Base-by-base conservation (phyloP, 2,888 invertebrate genomes). In the Vesta saturnalis region DNA sequence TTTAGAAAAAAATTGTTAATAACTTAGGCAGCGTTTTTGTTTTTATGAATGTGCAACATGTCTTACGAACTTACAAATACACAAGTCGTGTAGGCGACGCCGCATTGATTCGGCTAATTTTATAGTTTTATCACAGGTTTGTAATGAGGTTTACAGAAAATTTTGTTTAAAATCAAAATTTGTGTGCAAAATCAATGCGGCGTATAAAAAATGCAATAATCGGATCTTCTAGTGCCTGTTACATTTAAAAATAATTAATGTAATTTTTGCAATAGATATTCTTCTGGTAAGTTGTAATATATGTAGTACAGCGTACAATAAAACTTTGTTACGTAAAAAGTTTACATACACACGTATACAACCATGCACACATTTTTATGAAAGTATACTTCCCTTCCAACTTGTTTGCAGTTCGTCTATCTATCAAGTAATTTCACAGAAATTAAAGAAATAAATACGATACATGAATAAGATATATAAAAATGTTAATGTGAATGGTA, bases 271-370 rank as follows among this genome's bases (percentile, higher is more conserved):
- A 69, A 72, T 70, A 70, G 64, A 64, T 66, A 68, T 69, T 65
- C 47, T 72, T 68, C 68, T 73, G 71, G 78, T 78, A 78, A 80
- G 79, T 78, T 79, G 77, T 76, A 74, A 76, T 75, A 79, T 79
- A 78, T 76, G 76, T 78, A 77, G 76, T 76, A 77, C 77, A 77
- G 77, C 74, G 74, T 77, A 77, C 75, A 70, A 77, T 72, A 74
- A 72, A 75, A 75, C 74, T 73, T 76, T 76, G 76, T 76, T 76
- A 77, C 76, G 75, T 77, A 76, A 73, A 76, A 74, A 73, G 63
- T 73, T 70, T 72, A 70, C 72, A 71, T 69, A 70, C 73, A 74
- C 54, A 65, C 74, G 21, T 21, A 69, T 56, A 57, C 70, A 69
- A 72, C 67, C 68, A 66, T 58, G 68, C 73, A 72, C 62, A 71